Evolutionary conservation across 2,888 invertebrate species (phyloP), one percentile per base, ranked within the genome.

Genomic region (Dendrolimus houi): DNA sequence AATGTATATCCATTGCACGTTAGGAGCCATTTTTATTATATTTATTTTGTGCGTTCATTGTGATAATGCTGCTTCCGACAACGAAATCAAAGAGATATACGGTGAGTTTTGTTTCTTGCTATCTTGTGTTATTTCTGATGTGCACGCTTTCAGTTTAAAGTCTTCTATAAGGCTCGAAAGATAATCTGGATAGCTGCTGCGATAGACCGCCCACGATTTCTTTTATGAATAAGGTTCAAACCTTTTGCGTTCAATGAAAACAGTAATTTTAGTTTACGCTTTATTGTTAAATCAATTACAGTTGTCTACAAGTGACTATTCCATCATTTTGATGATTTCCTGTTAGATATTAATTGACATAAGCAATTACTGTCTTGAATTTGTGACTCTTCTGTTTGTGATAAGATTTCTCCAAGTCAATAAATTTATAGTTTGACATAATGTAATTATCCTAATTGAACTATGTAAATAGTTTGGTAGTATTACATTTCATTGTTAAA

Each of bases 21-120:
- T 89, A 85, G 91, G 86, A 87, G 91, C 91, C 91, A 91, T 91
- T 90, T 91, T 91, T 87, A 82, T 86, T 85, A 81, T 88, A 85
- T 90, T 87, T 87, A 89, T 90, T 87, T 89, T 89, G 83, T 86
- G 87, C 81, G 89, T 87, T 86, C 85, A 89, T 87, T 89, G 90
- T 88, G 89, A 87, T 85, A 88, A 81, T 86, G 82, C 80, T 76
- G 84, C 74, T 72, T 85, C 80, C 79, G 85, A 88, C 87, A 89
- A 88, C 87, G 89, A 89, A 87, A 81, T 79, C 73, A 82, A 78
- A 77, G 80, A 83, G 79, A 85, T 88, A 83, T 84, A 85, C 73
- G 87, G 90, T 90, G 59, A 88, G 90, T 84, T 65, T 54, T 63
- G 54, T 58, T 61, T 54, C 61, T 59, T 56, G 41, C 47, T 56